Conservation (phyloP, 2,888 invertebrate genomes). For the Prionchulus punctatus region DNA sequence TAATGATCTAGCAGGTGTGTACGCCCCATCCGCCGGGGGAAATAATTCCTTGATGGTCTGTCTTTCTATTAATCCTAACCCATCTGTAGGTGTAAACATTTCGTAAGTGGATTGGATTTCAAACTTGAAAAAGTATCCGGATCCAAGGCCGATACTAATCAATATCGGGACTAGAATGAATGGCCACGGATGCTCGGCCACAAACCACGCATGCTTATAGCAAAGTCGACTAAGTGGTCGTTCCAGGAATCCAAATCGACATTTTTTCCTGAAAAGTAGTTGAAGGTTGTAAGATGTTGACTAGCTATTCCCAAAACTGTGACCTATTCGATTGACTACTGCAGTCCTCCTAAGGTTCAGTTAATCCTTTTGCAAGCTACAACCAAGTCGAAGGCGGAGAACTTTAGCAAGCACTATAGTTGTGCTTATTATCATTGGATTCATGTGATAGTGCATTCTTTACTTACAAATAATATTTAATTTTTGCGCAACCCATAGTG, state of each 20-base stretch:
- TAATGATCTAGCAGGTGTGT: constrained; percentile 3
- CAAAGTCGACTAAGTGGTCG: background rate
- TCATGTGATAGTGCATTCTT: too few species aligned
- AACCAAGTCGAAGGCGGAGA: too few species aligned
- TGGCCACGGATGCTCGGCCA: background rate
- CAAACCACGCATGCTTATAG: background rate
- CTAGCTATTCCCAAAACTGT: too few species aligned
- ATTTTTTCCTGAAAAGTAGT: background rate
- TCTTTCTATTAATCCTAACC: background rate
- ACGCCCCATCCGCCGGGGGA: constrained; percentile 2
- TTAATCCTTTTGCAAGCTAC: too few species aligned
- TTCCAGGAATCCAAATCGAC: background rate
- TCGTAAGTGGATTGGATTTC: background rate
- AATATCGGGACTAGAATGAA: background rate
- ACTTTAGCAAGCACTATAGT: too few species aligned
- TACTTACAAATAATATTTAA: too few species aligned
- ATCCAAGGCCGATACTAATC: background rate
- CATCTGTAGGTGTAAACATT: constrained; percentile 5
- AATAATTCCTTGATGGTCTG: background rate
- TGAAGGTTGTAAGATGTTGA: too few species aligned
- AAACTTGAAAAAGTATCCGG: background rate
- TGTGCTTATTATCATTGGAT: too few species aligned
- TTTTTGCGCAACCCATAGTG: too few species aligned
- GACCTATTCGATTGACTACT: too few species aligned
- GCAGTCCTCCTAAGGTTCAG: too few species aligned